phyloP scores from a whole-genome alignment of 2,113 vertebrate species.

The Macroglossus sobrinus region DNA sequence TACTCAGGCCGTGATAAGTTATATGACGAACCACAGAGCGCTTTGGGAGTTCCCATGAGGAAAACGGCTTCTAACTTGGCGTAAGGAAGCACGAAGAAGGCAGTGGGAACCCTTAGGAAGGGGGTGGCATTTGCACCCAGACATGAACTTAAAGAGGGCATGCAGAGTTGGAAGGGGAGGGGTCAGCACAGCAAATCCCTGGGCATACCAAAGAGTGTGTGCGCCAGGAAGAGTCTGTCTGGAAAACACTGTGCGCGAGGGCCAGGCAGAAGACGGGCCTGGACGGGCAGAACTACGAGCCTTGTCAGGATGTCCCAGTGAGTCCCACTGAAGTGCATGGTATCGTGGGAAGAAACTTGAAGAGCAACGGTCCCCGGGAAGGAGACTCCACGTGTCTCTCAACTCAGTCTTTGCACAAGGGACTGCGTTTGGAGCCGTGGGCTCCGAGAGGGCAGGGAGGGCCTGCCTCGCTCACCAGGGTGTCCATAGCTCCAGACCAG shows the following conservation, averaged over 20 bases:
- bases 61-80: neutral
- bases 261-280: neutral
- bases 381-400: fast-evolving
- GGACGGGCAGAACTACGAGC: neutral
- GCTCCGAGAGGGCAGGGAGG: neutral
- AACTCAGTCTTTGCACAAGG: neutral
- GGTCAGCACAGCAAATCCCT: neutral
- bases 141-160: neutral
- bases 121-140: neutral
- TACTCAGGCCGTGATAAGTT: neutral
- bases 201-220: neutral
- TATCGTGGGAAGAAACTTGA: neutral
- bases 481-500: neutral
- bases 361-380: neutral
- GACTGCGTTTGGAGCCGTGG: neutral
- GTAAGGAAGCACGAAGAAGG: neutral
- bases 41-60: neutral
- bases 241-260: neutral
- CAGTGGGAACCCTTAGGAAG: neutral
- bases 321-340: neutral
- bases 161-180: neutral
- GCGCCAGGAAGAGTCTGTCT: neutral
- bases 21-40: fast-evolving
- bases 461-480: neutral
- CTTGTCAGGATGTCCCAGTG: neutral